Base-by-base conservation (phyloP, 2,888 invertebrate genomes). In the Oegoconia quadripuncta region DNA sequence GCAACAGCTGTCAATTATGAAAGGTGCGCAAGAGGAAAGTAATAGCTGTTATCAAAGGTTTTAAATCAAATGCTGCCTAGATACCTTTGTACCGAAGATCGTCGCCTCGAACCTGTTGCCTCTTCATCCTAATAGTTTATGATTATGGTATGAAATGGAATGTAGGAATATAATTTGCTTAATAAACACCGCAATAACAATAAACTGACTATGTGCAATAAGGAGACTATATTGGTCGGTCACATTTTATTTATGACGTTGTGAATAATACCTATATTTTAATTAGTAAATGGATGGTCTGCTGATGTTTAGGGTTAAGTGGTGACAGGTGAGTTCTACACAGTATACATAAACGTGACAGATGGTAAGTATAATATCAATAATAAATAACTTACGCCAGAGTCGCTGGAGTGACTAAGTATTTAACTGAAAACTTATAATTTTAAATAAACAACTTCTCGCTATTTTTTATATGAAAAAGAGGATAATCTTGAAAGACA, bases 41-140 rank as follows among this genome's bases (percentile, higher is more conserved):
- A 3, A 57, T 70, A 70, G 67, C 64, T 52, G 65, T 67, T 67
- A 64, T 55, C 50, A 45, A 42, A 49, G 46, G 47, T 52, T 59
- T 54, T 46, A 48, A 57, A 44, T 26, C 46, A 52, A 52, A 58
- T 58, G 56, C 57, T 64, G 64, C 61, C 63, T 61, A 53, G 46
- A 59, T 73, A 72, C 72, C 68, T 72, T 62, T 41, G 55, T 16
- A 33, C 27, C 41, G 63, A 41, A 52, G 64, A 59, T 54, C 54
- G 56, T 62, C 58, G 57, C 60, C 70, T 66, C 63, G 62, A 68
- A 67, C 55, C 71, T 74, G 73, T 67, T 68, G 63, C 59, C 59
- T 48, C 49, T 49, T 53, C 49, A 50, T 47, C 41, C 42, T 45
- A 50, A 41, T 41, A 51, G 39, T 44, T 46, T 42, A 38, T 7